Percentiles rank a stretch among this genome's conserved stretches.
Conservation (phyloP, 2,888 invertebrate genomes). For the Lepetodrilus schrolli region DNA sequence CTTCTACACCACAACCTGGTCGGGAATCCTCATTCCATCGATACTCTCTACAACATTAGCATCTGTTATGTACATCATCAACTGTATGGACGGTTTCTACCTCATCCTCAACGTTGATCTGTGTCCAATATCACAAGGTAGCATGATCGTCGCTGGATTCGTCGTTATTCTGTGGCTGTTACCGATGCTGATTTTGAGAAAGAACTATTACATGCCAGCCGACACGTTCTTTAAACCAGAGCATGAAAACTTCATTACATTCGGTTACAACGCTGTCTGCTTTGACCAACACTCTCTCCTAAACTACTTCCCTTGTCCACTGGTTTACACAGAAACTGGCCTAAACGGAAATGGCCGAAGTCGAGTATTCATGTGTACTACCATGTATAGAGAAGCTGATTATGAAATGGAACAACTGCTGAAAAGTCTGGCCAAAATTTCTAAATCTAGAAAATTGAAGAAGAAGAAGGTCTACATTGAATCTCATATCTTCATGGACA, state of each 20-base stretch:
- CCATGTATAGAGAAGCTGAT: slow-evolving; percentile 67
- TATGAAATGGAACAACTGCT: slow-evolving; percentile 63
- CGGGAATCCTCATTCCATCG: slow-evolving; percentile 40
- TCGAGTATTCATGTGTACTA: slow-evolving; percentile 62
- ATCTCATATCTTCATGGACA: slow-evolving; percentile 64
- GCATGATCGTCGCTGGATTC: slow-evolving; percentile 28
- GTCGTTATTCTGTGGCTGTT: slow-evolving; percentile 44
- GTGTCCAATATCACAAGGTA: slow-evolving; percentile 15
- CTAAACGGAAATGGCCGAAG: slow-evolving; percentile 31
- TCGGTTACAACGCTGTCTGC: slow-evolving; percentile 49
- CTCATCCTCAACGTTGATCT: neutral
- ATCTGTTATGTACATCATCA: slow-evolving; percentile 32
- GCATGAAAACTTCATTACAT: slow-evolving; percentile 45
- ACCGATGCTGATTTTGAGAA: slow-evolving; percentile 40
- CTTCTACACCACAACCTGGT: slow-evolving; percentile 41
- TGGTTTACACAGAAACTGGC: slow-evolving; percentile 16
- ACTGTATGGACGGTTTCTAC: slow-evolving; percentile 32
- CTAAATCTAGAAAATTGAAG: slow-evolving; percentile 44
- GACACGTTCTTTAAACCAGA: slow-evolving; percentile 47
- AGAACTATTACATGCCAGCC: slow-evolving; percentile 34
- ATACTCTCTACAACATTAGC: slow-evolving; percentile 40
- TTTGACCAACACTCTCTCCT: slow-evolving; percentile 50
- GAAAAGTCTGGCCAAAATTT: slow-evolving; percentile 51
- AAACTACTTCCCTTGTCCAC: slow-evolving; percentile 39
- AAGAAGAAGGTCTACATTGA: slow-evolving; percentile 51